A percentile compares a stretch with the other conserved stretches of the same genome.
Conservation (phyloP, 2,797 vertebrate genomes). For the Muraenolepis orangiensis region DNA sequence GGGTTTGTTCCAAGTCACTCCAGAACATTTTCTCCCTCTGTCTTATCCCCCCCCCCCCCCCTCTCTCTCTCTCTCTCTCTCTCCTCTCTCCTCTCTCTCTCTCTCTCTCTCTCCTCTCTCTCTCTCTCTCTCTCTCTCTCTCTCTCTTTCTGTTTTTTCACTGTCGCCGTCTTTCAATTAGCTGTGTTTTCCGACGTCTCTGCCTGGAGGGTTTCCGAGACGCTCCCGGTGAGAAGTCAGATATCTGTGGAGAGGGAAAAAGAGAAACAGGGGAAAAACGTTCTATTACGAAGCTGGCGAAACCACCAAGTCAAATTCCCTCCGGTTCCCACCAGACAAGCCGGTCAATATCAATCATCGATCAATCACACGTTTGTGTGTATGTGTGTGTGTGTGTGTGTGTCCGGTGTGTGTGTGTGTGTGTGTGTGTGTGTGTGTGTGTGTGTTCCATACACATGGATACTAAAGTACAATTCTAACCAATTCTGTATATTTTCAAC, state of each 20-base stretch:
- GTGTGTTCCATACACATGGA: not conserved
- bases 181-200: not conserved
- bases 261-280: conserved; percentile 11
- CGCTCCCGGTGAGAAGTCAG: conserved; percentile 59
- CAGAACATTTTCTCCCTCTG: not conserved
- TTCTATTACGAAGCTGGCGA: not conserved
- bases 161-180: not conserved
- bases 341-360: not conserved
- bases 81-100: conserved; percentile 4
- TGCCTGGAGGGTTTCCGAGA: not conserved
- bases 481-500: not conserved
- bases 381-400: not conserved
- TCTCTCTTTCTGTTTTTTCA: conserved; percentile 11
- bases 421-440: no score
- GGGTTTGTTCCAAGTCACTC: not conserved
- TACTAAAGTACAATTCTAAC: not conserved
- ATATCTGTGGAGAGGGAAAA: conserved; percentile 71
- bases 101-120: not conserved
- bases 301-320: not conserved
- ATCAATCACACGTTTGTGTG: no score
- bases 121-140: conserved; percentile 7
- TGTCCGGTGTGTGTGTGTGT: no score
- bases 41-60: no score
- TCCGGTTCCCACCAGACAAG: not conserved
- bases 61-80: conserved; percentile 8